These are phyloP conservation scores for Scrobipalpa atriplicella DNA, from an alignment of 2,888 invertebrate species.

Conservation along the genomic window DNA sequence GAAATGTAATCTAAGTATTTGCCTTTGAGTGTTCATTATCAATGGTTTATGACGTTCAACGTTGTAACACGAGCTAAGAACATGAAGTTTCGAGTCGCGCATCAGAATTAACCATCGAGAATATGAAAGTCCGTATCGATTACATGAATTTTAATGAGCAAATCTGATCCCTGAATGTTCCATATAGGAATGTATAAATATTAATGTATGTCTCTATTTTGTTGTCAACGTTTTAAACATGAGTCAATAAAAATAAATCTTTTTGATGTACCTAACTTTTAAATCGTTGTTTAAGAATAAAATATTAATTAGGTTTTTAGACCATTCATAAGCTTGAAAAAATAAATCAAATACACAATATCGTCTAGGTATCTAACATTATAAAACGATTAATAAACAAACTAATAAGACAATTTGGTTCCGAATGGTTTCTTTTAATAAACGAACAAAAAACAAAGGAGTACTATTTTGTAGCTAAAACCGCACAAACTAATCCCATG, in stretches of 20 bases:
- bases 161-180: slow-evolving; percentile 46
- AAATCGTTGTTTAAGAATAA: too few relatives aligned
- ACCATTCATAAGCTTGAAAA: too few relatives aligned
- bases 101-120: slow-evolving; percentile 49
- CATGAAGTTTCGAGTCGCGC: slow-evolving; percentile 47
- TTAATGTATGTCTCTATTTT: slow-evolving; percentile 18
- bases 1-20: slow-evolving; percentile 77
- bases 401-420: neutral
- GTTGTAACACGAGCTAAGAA: slow-evolving; percentile 51
- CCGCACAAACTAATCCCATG: neutral
- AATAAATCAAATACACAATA: too few relatives aligned
- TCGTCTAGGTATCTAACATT: too few relatives aligned
- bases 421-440: too few relatives aligned
- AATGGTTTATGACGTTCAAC: slow-evolving; percentile 60
- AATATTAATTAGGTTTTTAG: too few relatives aligned
- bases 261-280: too few relatives aligned
- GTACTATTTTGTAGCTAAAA: neutral
- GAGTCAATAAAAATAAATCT: neutral
- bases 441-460: too few relatives aligned
- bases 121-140: slow-evolving; percentile 64
- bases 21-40: slow-evolving; percentile 70
- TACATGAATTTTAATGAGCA: slow-evolving; percentile 67
- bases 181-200: slow-evolving; percentile 7
- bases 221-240: neutral
- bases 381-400: neutral